phyloP scores from a whole-genome alignment of 1,140 invertebrate genomes.

The Papilio machaon region DNA sequence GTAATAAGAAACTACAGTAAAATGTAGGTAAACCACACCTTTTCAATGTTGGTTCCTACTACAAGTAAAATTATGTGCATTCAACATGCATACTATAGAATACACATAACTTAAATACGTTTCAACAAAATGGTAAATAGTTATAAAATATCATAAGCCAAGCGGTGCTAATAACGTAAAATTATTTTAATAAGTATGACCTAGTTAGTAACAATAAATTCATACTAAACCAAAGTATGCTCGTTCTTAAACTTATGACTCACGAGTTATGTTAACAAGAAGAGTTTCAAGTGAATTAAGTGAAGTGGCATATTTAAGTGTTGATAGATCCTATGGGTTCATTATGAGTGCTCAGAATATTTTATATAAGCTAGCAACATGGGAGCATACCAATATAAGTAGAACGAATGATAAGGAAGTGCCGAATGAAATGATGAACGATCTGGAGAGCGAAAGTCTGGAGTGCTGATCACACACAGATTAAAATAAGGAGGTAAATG shows the following conservation, averaged over 20 bases:
- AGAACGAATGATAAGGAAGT: too few relatives aligned
- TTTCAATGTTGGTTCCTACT: background rate
- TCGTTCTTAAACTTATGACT: conserved; percentile 18
- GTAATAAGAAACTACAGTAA: background rate
- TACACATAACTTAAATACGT: conserved; percentile 7
- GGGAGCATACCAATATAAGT: background rate
- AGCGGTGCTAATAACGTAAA: background rate
- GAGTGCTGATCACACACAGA: too few relatives aligned
- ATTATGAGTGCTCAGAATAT: background rate
- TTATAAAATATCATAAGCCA: conserved; percentile 9
- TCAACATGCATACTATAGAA: conserved; percentile 4
- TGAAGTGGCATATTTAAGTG: conserved; percentile 1
- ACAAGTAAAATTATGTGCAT: background rate
- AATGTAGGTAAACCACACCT: background rate
- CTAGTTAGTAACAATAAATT: conserved; percentile 18
- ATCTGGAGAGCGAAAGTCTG: too few relatives aligned
- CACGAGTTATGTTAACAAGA: conserved; percentile 9
- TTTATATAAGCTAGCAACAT: background rate
- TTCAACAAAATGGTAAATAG: background rate
- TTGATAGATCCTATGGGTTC: background rate
- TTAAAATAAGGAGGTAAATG: too few relatives aligned
- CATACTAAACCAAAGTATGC: conserved; percentile 12
- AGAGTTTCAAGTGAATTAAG: conserved; percentile 15
- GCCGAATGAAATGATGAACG: too few relatives aligned
- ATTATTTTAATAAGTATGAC: conserved; percentile 27